These are phyloP conservation scores for Coremacera marginata DNA, from an alignment of 2,888 invertebrate genomes.

Conservation along the genomic window DNA sequence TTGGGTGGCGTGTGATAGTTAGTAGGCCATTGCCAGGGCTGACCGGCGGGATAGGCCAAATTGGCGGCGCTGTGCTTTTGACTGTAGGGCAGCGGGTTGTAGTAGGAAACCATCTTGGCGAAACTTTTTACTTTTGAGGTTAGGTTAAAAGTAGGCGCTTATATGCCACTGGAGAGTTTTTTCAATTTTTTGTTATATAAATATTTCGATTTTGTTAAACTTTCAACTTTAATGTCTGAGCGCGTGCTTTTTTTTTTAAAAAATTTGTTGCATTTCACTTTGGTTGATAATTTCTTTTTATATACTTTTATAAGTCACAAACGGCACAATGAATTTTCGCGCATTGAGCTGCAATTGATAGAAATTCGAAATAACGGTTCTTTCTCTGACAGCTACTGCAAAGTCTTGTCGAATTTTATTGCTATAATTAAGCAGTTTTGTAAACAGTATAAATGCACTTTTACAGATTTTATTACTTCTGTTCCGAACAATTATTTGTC, in stretches of 20 bases:
- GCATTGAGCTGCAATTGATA: neutral
- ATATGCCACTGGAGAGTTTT: neutral
- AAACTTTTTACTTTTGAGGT: constrained; percentile 49
- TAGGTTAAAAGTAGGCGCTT: constrained; percentile 35
- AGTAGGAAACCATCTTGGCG: constrained; percentile 79
- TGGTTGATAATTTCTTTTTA: neutral
- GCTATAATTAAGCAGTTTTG: neutral
- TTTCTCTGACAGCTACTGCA: constrained; percentile 9
- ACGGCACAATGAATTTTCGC: neutral
- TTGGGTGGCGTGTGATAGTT: constrained; percentile 70
- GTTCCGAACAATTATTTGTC: too few species aligned
- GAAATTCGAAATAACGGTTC: neutral
- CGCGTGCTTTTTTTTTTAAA: neutral
- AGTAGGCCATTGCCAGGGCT: constrained; percentile 70
- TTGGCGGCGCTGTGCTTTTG: constrained; percentile 74
- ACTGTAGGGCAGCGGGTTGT: constrained; percentile 76
- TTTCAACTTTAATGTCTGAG: neutral
- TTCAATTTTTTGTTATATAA: neutral
- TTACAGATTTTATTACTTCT: too few species aligned
- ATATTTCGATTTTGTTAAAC: neutral
- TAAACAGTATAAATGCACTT: neutral
- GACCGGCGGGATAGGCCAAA: constrained; percentile 71
- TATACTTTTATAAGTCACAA: neutral
- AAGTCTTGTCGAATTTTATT: neutral
- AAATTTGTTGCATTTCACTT: neutral